These are phyloP conservation scores for Cephus spinipes DNA, from an alignment of 2,888 invertebrate genomes.

Conservation along the genomic window DNA sequence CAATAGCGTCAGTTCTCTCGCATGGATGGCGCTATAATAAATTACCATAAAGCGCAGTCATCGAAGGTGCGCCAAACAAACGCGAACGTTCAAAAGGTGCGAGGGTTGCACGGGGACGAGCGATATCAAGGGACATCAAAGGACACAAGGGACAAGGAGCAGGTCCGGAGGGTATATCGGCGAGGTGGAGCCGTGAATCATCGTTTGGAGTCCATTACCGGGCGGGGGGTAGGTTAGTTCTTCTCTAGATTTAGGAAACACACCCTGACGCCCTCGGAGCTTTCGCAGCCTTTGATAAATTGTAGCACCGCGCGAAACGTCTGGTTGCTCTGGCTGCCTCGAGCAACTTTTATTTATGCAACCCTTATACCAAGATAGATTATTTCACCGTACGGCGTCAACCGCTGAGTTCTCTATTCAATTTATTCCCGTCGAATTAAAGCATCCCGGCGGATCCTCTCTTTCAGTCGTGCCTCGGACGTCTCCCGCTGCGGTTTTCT, in stretches of 20 bases:
- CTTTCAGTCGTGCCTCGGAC: background rate
- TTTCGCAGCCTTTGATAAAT: constrained; percentile 36
- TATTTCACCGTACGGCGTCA: constrained; percentile 37
- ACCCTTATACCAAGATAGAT: constrained; percentile 42
- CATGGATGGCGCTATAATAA: constrained; percentile 7
- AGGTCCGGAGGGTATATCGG: background rate
- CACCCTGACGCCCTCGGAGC: constrained; percentile 7
- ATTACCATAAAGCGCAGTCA: constrained; percentile 27
- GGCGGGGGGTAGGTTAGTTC: background rate
- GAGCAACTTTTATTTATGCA: constrained; percentile 43
- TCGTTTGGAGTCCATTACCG: constrained; percentile 43
- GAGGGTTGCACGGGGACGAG: background rate
- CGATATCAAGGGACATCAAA: too few relatives aligned
- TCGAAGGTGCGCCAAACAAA: background rate
- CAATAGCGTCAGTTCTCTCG: background rate
- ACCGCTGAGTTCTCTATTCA: constrained; percentile 29
- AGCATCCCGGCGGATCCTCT: background rate
- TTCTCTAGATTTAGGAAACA: constrained; percentile 9
- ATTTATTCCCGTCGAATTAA: constrained; percentile 22
- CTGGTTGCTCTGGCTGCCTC: constrained; percentile 12
- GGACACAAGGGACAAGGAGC: background rate
- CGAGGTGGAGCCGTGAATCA: constrained; percentile 33
- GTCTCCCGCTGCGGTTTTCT: background rate
- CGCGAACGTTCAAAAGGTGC: background rate
- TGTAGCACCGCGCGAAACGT: constrained; percentile 27